These are phyloP conservation scores for Isurus oxyrinchus DNA, from an alignment of 2,113 vertebrate genomes.

Conservation along the genomic window DNA sequence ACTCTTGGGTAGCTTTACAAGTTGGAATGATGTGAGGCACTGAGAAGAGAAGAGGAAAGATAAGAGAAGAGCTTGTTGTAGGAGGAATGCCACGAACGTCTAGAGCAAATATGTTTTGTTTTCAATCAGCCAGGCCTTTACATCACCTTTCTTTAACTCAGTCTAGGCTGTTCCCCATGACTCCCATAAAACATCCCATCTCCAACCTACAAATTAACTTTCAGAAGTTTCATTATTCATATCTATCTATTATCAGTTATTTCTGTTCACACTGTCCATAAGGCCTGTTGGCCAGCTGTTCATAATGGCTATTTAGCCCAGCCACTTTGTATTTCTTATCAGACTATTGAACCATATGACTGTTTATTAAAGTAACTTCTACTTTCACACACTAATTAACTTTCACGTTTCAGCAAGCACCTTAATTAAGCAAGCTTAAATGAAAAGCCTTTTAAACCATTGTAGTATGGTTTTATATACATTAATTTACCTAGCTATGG, in stretches of 20 bases:
- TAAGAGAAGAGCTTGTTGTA: too few relatives aligned
- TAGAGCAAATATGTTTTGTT: too few relatives aligned
- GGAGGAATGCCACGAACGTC: too few relatives aligned
- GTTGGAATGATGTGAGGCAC: too few relatives aligned
- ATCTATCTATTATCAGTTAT: background rate
- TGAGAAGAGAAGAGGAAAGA: too few relatives aligned
- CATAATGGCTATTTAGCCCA: too few relatives aligned
- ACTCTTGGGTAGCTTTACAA: too few relatives aligned
- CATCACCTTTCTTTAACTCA: too few relatives aligned
- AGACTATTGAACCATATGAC: background rate
- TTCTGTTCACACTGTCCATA: background rate
- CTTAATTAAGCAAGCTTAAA: background rate
- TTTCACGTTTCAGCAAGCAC: background rate
- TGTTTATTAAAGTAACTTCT: background rate
- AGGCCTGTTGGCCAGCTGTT: background rate
- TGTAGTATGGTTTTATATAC: background rate
- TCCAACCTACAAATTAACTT: background rate
- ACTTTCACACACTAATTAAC: background rate
- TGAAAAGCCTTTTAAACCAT: background rate
- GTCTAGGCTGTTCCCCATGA: too few relatives aligned
- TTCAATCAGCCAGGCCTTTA: too few relatives aligned
- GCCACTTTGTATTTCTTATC: background rate
- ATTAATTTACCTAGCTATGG: background rate
- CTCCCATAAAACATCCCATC: too few relatives aligned
- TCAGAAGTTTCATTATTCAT: background rate